phyloP scores from a whole-genome alignment of 1,140 invertebrate species.

The Heliconius hermathena region DNA sequence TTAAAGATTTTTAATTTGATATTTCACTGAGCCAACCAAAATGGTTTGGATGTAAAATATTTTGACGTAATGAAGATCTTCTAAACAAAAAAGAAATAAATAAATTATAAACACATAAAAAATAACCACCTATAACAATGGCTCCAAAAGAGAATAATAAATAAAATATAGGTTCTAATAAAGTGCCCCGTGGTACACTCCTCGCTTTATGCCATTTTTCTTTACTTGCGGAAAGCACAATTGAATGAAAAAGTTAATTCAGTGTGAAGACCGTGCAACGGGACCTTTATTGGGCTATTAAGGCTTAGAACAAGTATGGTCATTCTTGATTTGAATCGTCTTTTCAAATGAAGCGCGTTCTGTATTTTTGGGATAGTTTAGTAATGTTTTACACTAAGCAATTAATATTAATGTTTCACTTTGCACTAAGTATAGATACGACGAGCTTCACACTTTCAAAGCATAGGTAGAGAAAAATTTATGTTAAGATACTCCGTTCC shows the following conservation, averaged over 20 bases:
- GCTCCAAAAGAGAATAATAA: not conserved
- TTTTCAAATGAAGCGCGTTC: slow-evolving; percentile 28
- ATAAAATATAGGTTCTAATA: slow-evolving; percentile 14
- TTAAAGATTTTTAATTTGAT: too few species aligned
- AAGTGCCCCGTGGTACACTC: slow-evolving; percentile 7
- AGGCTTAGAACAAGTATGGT: slow-evolving; percentile 27
- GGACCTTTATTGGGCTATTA: slow-evolving; percentile 34
- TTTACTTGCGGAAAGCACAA: slow-evolving; percentile 24
- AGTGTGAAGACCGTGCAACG: slow-evolving; percentile 20
- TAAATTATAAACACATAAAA: not conserved
- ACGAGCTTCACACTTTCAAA: too few species aligned
- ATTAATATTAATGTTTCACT: not conserved
- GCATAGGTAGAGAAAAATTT: not conserved
- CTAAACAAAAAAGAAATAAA: not conserved
- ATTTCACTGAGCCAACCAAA: too few species aligned
- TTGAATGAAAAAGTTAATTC: slow-evolving; percentile 28
- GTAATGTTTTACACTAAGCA: not conserved
- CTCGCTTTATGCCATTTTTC: not conserved
- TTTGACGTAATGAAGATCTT: too few species aligned
- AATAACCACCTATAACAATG: not conserved
- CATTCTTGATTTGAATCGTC: slow-evolving; percentile 26
- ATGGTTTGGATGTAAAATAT: too few species aligned
- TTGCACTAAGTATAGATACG: too few species aligned
- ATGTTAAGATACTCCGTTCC: too few species aligned
- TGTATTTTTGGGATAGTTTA: slow-evolving; percentile 15